phyloP scores from a whole-genome alignment of 1,140 invertebrate species.

The Trissolcus basalis region DNA sequence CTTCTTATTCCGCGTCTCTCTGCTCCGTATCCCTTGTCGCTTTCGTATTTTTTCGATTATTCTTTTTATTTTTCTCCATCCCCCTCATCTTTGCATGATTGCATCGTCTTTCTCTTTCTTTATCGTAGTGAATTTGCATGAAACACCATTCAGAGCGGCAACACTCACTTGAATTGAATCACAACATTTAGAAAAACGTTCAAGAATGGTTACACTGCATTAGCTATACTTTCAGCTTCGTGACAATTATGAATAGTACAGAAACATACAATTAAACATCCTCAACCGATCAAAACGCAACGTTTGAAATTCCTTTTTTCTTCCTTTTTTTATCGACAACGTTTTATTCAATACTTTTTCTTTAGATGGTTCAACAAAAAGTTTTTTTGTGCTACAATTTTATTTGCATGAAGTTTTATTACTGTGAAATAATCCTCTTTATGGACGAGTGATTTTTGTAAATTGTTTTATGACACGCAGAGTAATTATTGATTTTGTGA shows the following conservation, averaged over 20 bases:
- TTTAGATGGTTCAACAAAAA: too few species aligned
- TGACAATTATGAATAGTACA: constrained; percentile 48
- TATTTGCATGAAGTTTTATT: too few species aligned
- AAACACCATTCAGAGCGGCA: constrained; percentile 54
- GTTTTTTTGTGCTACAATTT: too few species aligned
- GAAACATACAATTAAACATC: constrained; percentile 29
- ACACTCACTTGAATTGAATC: constrained; percentile 55
- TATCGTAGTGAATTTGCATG: constrained; percentile 54
- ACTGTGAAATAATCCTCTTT: too few species aligned
- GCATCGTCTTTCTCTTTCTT: constrained; percentile 55
- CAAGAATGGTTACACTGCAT: constrained; percentile 39
- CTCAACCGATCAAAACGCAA: background rate
- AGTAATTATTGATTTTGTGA: too few species aligned
- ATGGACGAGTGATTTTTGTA: too few species aligned
- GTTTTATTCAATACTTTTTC: too few species aligned
- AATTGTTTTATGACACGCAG: too few species aligned
- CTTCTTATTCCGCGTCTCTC: constrained; percentile 63
- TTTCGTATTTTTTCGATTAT: constrained; percentile 58
- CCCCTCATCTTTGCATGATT: constrained; percentile 54
- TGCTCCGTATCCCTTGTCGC: constrained; percentile 58
- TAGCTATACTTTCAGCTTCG: constrained; percentile 38
- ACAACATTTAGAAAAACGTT: constrained; percentile 49
- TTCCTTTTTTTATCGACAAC: too few species aligned
- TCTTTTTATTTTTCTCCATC: constrained; percentile 54
- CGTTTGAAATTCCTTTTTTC: too few species aligned